Conservation (phyloP, 2,888 invertebrate genomes). For the Muscina levida region DNA sequence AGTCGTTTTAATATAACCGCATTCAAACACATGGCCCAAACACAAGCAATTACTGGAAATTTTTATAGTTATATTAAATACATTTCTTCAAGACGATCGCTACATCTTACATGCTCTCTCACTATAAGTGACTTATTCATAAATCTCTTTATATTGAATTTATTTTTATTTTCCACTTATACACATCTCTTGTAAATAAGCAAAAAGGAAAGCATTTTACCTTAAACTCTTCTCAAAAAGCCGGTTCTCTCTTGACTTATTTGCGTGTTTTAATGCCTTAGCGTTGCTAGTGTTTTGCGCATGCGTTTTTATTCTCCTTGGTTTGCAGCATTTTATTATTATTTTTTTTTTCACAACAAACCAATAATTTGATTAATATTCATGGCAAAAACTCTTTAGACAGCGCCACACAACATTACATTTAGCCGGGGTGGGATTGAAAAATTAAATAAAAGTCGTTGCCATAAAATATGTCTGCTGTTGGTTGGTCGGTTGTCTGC, state of each 20-base stretch:
- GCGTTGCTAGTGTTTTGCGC: constrained; percentile 10
- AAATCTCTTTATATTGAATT: neutral
- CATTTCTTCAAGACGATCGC: neutral
- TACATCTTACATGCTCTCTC: neutral
- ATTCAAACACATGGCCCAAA: constrained; percentile 7
- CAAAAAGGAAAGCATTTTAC: no score
- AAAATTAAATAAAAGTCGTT: neutral
- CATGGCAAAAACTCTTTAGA: constrained; percentile 35
- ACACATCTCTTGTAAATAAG: neutral
- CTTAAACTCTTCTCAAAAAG: constrained; percentile 17
- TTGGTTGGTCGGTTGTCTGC: neutral
- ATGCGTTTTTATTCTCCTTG: constrained; percentile 3
- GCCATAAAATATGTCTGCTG: neutral
- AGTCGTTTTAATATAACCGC: no score
- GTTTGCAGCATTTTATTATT: neutral
- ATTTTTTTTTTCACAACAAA: constrained; percentile 27
- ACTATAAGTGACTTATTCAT: no score
- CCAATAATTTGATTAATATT: constrained; percentile 50
- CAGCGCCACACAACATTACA: constrained; percentile 19
- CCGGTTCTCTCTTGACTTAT: constrained; percentile 2
- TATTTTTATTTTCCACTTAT: neutral
- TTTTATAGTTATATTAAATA: constrained; percentile 39
- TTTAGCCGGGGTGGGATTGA: constrained; percentile 8
- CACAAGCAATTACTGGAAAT: constrained; percentile 29
- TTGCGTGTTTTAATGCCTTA: no score